Evolutionary conservation across 2,888 invertebrate species (phyloP).

Genomic region (Prenolepis imparis): DNA sequence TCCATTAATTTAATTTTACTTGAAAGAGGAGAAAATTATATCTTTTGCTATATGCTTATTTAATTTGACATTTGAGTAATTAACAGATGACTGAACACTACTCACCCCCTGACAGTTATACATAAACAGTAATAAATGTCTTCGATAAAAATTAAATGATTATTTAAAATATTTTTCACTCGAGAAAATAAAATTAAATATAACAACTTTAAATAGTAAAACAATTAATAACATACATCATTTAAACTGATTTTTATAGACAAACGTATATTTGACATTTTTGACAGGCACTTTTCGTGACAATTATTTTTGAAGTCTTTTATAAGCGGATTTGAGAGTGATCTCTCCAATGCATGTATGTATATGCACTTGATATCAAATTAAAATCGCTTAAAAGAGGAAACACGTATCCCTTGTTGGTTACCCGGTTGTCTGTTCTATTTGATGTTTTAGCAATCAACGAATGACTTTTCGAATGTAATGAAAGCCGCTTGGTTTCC

Average conservation of each 20-base stretch:
- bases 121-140: not conserved
- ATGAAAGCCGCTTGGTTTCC: constrained; percentile 35
- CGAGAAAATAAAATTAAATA: not conserved
- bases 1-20: not conserved
- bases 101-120: not conserved
- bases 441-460: constrained; percentile 53
- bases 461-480: constrained; percentile 43
- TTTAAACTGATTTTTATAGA: not conserved
- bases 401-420: constrained; percentile 20
- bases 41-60: constrained; percentile 3
- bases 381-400: constrained; percentile 26
- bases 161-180: not conserved
- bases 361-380: constrained; percentile 34
- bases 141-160: not conserved
- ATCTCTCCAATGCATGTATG: not conserved
- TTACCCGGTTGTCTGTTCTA: constrained; percentile 32
- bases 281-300: not conserved
- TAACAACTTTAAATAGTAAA: not conserved
- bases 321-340: not conserved
- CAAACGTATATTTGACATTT: not conserved
- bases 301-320: not conserved
- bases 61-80: constrained; percentile 7
- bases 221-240: not conserved
- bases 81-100: not conserved
- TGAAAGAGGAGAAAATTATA: constrained; percentile 1